Percentiles rank a stretch among this genome's conserved stretches.
Evolutionary conservation across 2,113 vertebrate species (phyloP).

Genomic region (Colinus virginianus): DNA sequence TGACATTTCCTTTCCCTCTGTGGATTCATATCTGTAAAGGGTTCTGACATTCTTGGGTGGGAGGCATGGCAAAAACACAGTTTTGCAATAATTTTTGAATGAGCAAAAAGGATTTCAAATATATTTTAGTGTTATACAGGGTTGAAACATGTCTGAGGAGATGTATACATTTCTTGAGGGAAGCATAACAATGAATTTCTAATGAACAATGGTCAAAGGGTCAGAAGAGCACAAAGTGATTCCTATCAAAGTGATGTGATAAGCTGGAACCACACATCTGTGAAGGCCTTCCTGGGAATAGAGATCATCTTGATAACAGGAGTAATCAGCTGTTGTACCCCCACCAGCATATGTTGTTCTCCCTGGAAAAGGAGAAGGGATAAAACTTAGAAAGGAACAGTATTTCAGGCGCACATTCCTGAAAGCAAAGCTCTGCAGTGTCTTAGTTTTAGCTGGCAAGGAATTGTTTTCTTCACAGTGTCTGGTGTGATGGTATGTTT

Average conservation of each 20-base stretch:
- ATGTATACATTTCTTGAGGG: neutral
- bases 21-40: neutral
- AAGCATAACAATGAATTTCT: constrained; percentile 1
- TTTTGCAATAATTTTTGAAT: neutral
- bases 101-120: neutral
- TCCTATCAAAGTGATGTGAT: constrained; percentile 19
- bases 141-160: neutral
- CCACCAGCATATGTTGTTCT: neutral
- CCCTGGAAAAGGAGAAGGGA: neutral
- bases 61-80: neutral
- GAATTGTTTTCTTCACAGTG: too few relatives aligned
- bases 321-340: neutral
- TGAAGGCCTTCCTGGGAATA: neutral
- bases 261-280: neutral
- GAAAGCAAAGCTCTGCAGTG: neutral
- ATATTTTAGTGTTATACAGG: neutral
- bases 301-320: neutral
- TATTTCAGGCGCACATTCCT: neutral
- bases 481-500: too few relatives aligned
- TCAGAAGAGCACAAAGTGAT: neutral
- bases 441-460: too few relatives aligned
- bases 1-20: neutral
- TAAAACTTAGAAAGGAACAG: neutral
- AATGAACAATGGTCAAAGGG: constrained; percentile 26
- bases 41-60: neutral